Evolutionary conservation across 2,888 invertebrate genomes (phyloP), one percentile per base, ranked within the genome.

Genomic region (Cantharis rustica): DNA sequence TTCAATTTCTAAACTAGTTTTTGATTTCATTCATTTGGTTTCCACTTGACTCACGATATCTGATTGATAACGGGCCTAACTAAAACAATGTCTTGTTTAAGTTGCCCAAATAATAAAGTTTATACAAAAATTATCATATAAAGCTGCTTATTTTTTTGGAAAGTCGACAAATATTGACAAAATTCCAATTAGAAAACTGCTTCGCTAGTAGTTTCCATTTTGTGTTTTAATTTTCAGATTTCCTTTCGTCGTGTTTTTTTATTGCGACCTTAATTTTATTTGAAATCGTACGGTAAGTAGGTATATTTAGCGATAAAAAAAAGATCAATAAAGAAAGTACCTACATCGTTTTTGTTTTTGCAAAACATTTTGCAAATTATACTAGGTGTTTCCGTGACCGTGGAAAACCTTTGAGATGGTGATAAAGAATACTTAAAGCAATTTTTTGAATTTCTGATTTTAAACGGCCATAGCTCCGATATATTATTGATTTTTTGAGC

Each of bases 1-100:
- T 84, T 84, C 84, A 82, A 84, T 85, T 85, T 85, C 84, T 84
- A 85, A 84, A 84, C 84, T 84, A 84, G 84, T 85, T 85, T 70
- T 85, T 85, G 83, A 84, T 85, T 85, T 85, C 84, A 83, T 84
- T 85, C 75, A 75, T 72, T 73, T 80, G 75, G 71, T 75, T 77
- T 69, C 73, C 61, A 73, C 68, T 16, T 20, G 13, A 26, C n/a
- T 20, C 20, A n/a, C 23, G 64, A n/a, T 66, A 66, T 66, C 17
- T 66, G 23, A 66, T 66, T 66, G 64, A 66, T 66, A 20, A 13
- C 20, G 23, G 47, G 47, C 17, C 16, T 20, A 64, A 9, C 10
- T 64, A 20, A 66, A 66, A 23, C 47, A 47, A 47, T 47, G 47
- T 47, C 47, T 47, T 47, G n/a, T 47, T 31, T 31, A 31, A 31